Percentiles rank a stretch among this genome's conserved stretches.
These are phyloP conservation scores for Heliopora coerulea DNA, from an alignment of 92 coral and sea anemone genomes.

Conservation along the genomic window DNA sequence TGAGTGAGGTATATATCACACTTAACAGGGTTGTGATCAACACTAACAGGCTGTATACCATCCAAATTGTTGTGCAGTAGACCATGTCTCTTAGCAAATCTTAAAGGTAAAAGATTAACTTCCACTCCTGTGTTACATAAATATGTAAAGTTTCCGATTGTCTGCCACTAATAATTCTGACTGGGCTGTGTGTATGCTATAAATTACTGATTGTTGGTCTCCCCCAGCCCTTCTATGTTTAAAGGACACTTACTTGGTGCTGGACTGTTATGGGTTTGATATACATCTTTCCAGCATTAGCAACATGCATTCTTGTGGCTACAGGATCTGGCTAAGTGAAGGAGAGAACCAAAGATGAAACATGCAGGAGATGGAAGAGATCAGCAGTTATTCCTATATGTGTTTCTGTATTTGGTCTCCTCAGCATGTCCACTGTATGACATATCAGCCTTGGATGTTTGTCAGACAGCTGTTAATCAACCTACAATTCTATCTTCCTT, in stretches of 20 bases:
- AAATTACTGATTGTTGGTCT: neutral
- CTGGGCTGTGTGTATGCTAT: conserved; percentile 1
- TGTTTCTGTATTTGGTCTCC: neutral
- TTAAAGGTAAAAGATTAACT: conserved; percentile 37
- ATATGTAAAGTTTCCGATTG: conserved; percentile 3
- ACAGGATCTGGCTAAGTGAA: conserved; percentile 37
- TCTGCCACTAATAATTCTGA: neutral
- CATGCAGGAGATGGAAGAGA: conserved; percentile 1
- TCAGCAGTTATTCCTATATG: neutral
- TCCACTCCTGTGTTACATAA: conserved; percentile 38
- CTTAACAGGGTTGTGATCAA: conserved; percentile 1
- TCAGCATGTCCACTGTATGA: neutral
- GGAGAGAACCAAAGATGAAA: conserved; percentile 28
- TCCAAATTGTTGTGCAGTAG: conserved; percentile 23
- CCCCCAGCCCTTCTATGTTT: conserved; percentile 15
- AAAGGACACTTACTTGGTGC: conserved; percentile 15
- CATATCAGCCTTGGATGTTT: neutral
- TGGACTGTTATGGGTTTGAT: conserved; percentile 34
- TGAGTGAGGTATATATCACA: neutral
- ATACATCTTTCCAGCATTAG: conserved; percentile 40
- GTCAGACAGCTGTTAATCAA: conserved; percentile 13
- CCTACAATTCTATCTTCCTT: conserved; percentile 28
- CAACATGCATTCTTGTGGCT: conserved; percentile 40
- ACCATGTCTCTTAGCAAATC: conserved; percentile 1
- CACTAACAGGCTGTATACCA: conserved; percentile 46